phyloP scores from a whole-genome alignment of 2,113 vertebrate genomes.

The Ceratotherium simum region DNA sequence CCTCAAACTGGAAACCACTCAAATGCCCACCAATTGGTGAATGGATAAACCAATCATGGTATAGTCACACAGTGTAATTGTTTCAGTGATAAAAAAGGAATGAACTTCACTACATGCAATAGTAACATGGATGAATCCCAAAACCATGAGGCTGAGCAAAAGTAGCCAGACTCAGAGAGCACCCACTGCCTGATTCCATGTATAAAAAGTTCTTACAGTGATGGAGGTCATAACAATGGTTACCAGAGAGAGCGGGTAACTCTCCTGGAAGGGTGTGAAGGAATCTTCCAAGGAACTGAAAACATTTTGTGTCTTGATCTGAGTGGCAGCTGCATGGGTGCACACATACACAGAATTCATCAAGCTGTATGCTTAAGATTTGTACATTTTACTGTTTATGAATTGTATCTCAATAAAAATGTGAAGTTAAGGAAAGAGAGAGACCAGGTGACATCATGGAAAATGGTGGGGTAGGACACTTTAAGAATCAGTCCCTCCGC shows the following conservation, averaged over 20 bases:
- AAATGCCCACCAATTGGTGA: neutral
- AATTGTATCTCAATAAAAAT: neutral
- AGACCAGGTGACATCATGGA: neutral
- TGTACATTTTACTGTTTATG: neutral
- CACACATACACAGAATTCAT: neutral
- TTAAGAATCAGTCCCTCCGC: neutral
- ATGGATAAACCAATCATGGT: neutral
- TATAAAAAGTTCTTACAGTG: neutral
- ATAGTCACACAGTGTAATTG: neutral
- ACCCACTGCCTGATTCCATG: neutral
- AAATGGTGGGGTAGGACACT: neutral
- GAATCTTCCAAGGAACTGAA: neutral
- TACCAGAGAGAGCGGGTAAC: neutral
- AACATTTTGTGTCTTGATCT: neutral
- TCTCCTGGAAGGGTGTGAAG: neutral
- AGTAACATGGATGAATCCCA: neutral
- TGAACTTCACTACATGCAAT: neutral
- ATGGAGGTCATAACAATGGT: neutral
- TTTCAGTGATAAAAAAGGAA: slow-evolving; percentile 30
- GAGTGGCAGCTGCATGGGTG: neutral
- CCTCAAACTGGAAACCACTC: slow-evolving; percentile 1
- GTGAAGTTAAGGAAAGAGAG: neutral
- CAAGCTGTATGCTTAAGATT: neutral
- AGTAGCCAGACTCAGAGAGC: neutral
- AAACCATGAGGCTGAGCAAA: neutral